Evolutionary conservation across 1,140 invertebrate genomes (phyloP).

Genomic region (Cherax destructor): DNA sequence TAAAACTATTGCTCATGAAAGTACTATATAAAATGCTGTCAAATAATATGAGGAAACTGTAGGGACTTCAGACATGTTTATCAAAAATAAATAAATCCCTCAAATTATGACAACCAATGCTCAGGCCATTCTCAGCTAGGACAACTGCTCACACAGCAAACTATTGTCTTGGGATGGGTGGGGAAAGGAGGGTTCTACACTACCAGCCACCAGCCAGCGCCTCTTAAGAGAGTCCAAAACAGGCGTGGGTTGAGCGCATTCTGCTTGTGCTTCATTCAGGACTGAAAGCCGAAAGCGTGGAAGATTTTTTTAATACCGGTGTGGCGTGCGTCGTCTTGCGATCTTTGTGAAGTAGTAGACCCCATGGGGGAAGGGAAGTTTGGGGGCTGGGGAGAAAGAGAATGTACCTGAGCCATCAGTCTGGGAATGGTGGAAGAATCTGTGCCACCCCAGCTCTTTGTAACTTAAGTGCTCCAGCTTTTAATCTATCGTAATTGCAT

Average conservation of each 20-base stretch:
- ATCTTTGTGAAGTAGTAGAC: slow-evolving; percentile 63
- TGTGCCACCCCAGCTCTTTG: slow-evolving; percentile 24
- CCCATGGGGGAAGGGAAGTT: slow-evolving; percentile 62
- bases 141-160: slow-evolving; percentile 28
- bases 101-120: slow-evolving; percentile 15
- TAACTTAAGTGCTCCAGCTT: neutral
- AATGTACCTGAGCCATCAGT: slow-evolving; percentile 60
- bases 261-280: slow-evolving; percentile 72
- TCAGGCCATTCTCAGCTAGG: slow-evolving; percentile 43
- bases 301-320: slow-evolving; percentile 80
- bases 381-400: slow-evolving; percentile 60
- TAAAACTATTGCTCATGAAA: neutral
- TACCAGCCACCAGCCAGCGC: slow-evolving; percentile 52
- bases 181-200: slow-evolving; percentile 33
- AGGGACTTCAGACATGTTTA: neutral
- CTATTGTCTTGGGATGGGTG: neutral
- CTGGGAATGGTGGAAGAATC: slow-evolving; percentile 46
- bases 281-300: slow-evolving; percentile 79
- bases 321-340: slow-evolving; percentile 74
- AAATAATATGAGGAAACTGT: neutral
- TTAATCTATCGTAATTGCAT: neutral
- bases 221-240: slow-evolving; percentile 35
- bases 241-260: slow-evolving; percentile 59
- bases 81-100: slow-evolving; percentile 11
- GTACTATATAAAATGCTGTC: neutral